Evolutionary conservation across 2,888 invertebrate genomes (phyloP), one percentile per base, ranked within the genome.

Genomic region (Ernsta delagoae): DNA sequence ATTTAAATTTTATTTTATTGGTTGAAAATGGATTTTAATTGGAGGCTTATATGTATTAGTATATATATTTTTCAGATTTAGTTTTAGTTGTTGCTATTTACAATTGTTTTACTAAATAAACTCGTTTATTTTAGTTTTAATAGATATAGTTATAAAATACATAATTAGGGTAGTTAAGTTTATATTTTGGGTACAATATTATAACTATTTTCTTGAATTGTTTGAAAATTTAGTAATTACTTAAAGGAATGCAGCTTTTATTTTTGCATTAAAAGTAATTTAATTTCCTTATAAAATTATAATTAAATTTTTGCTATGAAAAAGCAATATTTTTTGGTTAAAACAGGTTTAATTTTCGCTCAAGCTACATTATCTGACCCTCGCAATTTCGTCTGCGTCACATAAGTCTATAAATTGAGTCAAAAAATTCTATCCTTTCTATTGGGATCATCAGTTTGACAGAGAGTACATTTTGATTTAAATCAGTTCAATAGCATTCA

Each of bases 31-130:
- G 82, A 82, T 84, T 88, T 81, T 83, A 81, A 86, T 85, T 85
- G 80, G 88, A 90, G 89, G 87, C 88, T 90, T 87, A 86, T 81
- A 83, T 79, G 78, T 69, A 79, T 63, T 7, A 41, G 59, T n/a
- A n/a, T n/a, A n/a, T 41, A 64, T 69, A 69, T 69, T 57, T 69
- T 69, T 69, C 68, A 82, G 79, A 79, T 74, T 78, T 74, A 71
- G 72, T 74, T 85, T 86, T 84, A 86, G 83, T 90, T 89, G 89
- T 91, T 89, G 87, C 87, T 90, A 89, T 90, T 90, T 90, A 89
- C 88, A 90, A 83, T 89, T 90, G 89, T 90, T 90, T 89, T 84
- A 77, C 36, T 68, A 57, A 61, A 69, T 63, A 59, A 63, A 69
- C 69, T 69, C 59, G 69, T 69, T 69, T 69, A 69, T 69, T 69